Conservation (phyloP, 2,888 invertebrate genomes). For the Lysandra coridon region DNA sequence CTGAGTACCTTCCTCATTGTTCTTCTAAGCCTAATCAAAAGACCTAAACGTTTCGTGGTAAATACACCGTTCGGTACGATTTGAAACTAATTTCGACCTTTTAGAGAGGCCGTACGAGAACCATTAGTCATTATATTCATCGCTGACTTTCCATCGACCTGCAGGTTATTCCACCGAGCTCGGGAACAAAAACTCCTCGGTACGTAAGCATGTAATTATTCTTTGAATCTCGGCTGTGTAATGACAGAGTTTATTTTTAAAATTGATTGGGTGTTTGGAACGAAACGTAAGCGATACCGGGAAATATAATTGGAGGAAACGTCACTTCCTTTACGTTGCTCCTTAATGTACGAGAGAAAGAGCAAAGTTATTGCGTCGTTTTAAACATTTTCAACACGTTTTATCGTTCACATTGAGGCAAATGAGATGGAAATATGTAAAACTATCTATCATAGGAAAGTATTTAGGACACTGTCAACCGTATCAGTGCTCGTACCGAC, state of each 20-base stretch:
- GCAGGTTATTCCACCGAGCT: slow-evolving; percentile 67
- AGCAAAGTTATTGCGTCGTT: not conserved
- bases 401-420: not conserved
- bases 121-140: slow-evolving; percentile 59
- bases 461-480: slow-evolving; percentile 6
- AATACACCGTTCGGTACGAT: not conserved
- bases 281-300: not conserved
- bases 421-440: not conserved
- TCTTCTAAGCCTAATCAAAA: not conserved
- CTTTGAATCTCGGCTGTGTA: slow-evolving; percentile 48
- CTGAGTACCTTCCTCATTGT: not conserved
- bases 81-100: slow-evolving; percentile 10
- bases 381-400: not conserved
- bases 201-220: slow-evolving; percentile 49
- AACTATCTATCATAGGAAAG: slow-evolving; percentile 1
- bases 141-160: slow-evolving; percentile 70
- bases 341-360: slow-evolving; percentile 4
- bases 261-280: slow-evolving; percentile 24
- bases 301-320: slow-evolving; percentile 2
- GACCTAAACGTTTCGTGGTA: not conserved
- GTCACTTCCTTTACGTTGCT: slow-evolving; percentile 2
- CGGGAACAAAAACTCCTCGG: slow-evolving; percentile 61
- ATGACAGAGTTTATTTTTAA: slow-evolving; percentile 30
- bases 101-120: slow-evolving; percentile 24
- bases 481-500: not conserved